phyloP scores from a whole-genome alignment of 2,888 invertebrate genomes.

The Petrolisthes cinctipes region DNA sequence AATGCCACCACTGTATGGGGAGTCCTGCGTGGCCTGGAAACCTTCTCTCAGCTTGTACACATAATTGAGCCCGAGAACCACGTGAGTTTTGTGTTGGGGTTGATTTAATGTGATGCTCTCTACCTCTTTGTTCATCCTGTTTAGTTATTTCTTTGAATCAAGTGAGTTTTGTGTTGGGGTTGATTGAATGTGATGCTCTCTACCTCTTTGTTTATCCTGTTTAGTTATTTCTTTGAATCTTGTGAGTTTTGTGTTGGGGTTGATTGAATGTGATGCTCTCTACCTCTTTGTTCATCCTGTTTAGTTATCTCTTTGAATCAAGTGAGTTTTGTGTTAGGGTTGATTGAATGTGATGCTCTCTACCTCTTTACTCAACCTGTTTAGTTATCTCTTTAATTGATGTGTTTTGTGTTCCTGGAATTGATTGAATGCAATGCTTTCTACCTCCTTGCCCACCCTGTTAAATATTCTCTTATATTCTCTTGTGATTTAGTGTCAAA shows the following conservation, averaged over 20 bases:
- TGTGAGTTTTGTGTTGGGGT: slow-evolving; percentile 23
- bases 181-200: neutral
- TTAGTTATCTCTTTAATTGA: too few species aligned
- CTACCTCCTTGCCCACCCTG: too few species aligned
- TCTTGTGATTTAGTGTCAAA: too few species aligned
- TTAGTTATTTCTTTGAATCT: neutral
- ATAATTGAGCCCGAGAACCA: slow-evolving; percentile 71
- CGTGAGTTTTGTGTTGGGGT: slow-evolving; percentile 22
- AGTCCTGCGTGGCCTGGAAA: slow-evolving; percentile 85
- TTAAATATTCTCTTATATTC: too few species aligned
- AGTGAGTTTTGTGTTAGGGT: slow-evolving; percentile 5
- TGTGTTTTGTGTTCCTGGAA: too few species aligned
- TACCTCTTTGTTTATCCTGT: neutral
- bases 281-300: neutral
- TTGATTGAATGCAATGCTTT: too few species aligned
- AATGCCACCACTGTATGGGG: slow-evolving; percentile 81
- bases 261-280: neutral
- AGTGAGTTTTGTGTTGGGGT: slow-evolving; percentile 11
- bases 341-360: neutral
- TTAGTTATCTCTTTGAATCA: neutral
- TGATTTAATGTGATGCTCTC: neutral
- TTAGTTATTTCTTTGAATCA: neutral
- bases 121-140: neutral
- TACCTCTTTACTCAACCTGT: neutral
- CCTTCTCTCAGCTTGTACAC: slow-evolving; percentile 83